These are phyloP conservation scores for Carpatolechia fugitivella DNA, from an alignment of 2,888 invertebrate species.

Conservation along the genomic window DNA sequence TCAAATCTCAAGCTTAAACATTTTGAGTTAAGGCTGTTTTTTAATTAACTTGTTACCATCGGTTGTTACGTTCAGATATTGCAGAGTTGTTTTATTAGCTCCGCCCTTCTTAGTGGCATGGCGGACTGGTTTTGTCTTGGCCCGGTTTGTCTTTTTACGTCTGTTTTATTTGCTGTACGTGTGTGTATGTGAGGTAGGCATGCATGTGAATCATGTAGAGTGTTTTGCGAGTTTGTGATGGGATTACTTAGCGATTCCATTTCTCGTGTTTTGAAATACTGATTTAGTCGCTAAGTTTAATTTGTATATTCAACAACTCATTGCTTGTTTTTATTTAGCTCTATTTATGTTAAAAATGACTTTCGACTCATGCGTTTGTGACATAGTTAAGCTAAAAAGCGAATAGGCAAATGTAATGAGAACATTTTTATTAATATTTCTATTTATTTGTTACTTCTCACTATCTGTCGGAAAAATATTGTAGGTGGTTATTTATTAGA, in stretches of 20 bases:
- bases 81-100: slow-evolving; percentile 56
- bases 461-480: too few relatives aligned
- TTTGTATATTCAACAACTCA: too few relatives aligned
- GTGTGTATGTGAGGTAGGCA: slow-evolving; percentile 15
- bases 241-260: background rate
- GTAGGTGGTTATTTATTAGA: too few relatives aligned
- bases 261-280: background rate
- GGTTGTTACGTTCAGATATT: slow-evolving; percentile 33
- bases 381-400: too few relatives aligned
- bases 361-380: too few relatives aligned
- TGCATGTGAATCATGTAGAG: slow-evolving; percentile 2
- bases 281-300: too few relatives aligned
- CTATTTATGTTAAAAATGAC: too few relatives aligned
- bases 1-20: slow-evolving; percentile 48
- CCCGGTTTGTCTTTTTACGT: slow-evolving; percentile 59
- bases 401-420: too few relatives aligned
- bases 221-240: background rate
- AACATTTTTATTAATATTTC: too few relatives aligned
- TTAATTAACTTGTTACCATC: slow-evolving; percentile 31
- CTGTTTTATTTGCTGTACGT: slow-evolving; percentile 38
- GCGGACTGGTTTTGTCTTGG: slow-evolving; percentile 59
- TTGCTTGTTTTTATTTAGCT: too few relatives aligned
- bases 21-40: slow-evolving; percentile 39
- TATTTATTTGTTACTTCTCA: too few relatives aligned
- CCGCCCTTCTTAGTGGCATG: slow-evolving; percentile 71